These are phyloP conservation scores for Coremacera marginata DNA, from an alignment of 2,888 invertebrate species.

Conservation along the genomic window DNA sequence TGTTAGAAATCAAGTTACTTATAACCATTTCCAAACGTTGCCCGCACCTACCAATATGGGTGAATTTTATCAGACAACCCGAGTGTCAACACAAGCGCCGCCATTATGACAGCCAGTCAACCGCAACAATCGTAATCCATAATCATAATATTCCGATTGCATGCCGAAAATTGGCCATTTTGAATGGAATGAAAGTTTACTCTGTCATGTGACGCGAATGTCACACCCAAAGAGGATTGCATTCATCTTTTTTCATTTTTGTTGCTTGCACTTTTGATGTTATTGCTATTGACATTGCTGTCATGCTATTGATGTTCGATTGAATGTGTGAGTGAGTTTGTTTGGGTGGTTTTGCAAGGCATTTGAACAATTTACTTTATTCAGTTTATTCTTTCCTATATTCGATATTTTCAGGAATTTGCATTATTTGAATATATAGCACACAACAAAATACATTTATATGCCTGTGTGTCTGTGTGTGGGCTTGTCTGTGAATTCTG, in stretches of 20 bases:
- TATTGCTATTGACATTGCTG: slow-evolving; percentile 25
- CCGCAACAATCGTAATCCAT: slow-evolving; percentile 44
- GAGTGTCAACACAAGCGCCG: slow-evolving; percentile 41
- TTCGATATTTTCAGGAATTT: slow-evolving; percentile 8
- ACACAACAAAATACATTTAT: not conserved
- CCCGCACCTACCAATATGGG: too few species aligned
- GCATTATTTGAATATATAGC: slow-evolving; percentile 19
- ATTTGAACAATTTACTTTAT: not conserved
- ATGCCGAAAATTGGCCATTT: slow-evolving; percentile 35
- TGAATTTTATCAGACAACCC: too few species aligned
- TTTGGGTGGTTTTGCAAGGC: not conserved
- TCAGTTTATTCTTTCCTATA: not conserved
- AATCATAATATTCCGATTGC: slow-evolving; percentile 44
- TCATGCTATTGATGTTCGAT: slow-evolving; percentile 19
- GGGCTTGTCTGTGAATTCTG: not conserved
- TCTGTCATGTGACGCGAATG: slow-evolving; percentile 10
- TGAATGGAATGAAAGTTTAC: not conserved
- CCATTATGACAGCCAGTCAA: slow-evolving; percentile 44
- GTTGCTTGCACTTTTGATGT: slow-evolving; percentile 31
- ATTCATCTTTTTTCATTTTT: slow-evolving; percentile 13
- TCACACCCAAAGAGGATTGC: slow-evolving; percentile 14
- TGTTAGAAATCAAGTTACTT: too few species aligned
- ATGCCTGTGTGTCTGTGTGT: not conserved
- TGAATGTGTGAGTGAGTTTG: not conserved
- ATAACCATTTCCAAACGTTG: too few species aligned